A percentile compares a stretch with the other conserved stretches of the same genome.
These are phyloP conservation scores for Promerops cafer DNA, from an alignment of 2,113 vertebrate genomes.

Conservation along the genomic window DNA sequence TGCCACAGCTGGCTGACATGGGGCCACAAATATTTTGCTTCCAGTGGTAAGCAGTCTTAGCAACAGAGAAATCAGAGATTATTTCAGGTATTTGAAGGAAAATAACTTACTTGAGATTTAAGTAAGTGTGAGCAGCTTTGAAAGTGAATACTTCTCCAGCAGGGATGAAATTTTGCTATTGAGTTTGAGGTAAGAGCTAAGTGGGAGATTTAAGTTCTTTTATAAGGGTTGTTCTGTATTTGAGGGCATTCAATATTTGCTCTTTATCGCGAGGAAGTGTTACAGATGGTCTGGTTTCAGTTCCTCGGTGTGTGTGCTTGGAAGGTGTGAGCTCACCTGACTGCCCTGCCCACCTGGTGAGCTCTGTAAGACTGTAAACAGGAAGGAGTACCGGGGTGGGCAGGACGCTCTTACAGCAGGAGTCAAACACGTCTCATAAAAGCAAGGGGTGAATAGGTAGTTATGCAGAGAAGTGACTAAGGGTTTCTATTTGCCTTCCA, in stretches of 20 bases:
- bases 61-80: neutral
- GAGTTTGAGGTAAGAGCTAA: neutral
- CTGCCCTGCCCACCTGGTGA: neutral
- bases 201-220: neutral
- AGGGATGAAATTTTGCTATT: neutral
- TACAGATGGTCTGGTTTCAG: neutral
- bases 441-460: neutral
- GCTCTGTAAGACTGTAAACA: neutral
- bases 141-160: neutral
- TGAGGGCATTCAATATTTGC: neutral
- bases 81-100: neutral
- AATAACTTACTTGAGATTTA: neutral
- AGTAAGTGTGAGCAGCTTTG: neutral
- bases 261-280: fast-evolving
- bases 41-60: neutral
- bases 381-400: neutral
- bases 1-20: neutral
- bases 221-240: neutral
- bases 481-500: neutral
- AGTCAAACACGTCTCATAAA: neutral
- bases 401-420: neutral
- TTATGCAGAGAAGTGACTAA: neutral
- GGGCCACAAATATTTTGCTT: neutral
- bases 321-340: neutral
- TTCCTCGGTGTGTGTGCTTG: neutral